A percentile compares a stretch with the other conserved stretches of the same genome.
phyloP scores from a whole-genome alignment of 1,140 invertebrate species.

The Eupeodes corollae region DNA sequence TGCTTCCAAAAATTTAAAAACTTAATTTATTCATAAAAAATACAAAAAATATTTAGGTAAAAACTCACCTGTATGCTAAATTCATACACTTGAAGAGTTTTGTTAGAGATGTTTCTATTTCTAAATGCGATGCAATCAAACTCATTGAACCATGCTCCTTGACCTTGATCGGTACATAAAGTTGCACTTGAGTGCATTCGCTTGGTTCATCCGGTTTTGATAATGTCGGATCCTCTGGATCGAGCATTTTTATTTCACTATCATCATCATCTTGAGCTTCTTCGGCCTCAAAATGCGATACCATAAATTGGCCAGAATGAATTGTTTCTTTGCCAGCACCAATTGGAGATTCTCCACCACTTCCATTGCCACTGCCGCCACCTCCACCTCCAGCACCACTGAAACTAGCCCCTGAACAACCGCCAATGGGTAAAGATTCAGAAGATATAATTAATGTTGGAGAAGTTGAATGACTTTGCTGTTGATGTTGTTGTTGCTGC shows the following conservation, averaged over 20 bases:
- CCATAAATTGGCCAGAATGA: constrained; percentile 97
- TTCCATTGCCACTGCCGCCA: neutral
- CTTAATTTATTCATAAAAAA: too few species aligned
- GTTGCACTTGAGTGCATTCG: constrained; percentile 29
- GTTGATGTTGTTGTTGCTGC: constrained; percentile 13
- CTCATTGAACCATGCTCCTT: constrained; percentile 18
- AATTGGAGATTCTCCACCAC: neutral
- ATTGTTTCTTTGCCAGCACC: constrained; percentile 56
- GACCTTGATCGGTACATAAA: constrained; percentile 25
- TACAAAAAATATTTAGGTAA: too few species aligned
- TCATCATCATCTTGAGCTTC: constrained; percentile 78
- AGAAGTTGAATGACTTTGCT: constrained; percentile 7
- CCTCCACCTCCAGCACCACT: neutral
- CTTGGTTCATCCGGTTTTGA: constrained; percentile 22
- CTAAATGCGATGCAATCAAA: constrained; percentile 48
- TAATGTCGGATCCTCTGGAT: constrained; percentile 42
- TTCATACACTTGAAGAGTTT: constrained; percentile 96
- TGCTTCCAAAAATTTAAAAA: too few species aligned
- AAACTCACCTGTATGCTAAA: constrained; percentile 81
- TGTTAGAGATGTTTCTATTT: constrained; percentile 86
- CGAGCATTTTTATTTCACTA: constrained; percentile 45
- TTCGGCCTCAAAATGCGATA: constrained; percentile 89
- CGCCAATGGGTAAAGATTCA: neutral
- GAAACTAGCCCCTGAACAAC: neutral
- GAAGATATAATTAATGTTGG: neutral